Evolutionary conservation across 2,888 invertebrate genomes (phyloP).

Genomic region (Eupithecia exiguata): DNA sequence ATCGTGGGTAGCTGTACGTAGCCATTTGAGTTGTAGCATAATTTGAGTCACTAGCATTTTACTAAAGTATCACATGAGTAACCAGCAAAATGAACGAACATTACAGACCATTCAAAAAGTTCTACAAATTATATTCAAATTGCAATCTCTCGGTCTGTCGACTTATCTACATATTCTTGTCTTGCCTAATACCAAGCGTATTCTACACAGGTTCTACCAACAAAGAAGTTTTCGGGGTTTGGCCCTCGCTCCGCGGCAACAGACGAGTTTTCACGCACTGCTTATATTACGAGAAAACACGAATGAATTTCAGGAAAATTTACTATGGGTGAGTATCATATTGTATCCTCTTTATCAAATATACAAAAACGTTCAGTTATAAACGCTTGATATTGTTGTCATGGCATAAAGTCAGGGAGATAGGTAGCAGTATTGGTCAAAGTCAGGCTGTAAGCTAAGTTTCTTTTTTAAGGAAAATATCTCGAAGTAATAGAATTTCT

Average conservation of each 20-base stretch:
- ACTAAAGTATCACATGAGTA: background rate
- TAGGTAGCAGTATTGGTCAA: background rate
- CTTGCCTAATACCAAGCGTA: constrained; percentile 34
- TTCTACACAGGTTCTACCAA: constrained; percentile 47
- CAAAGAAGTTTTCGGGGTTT: constrained; percentile 47
- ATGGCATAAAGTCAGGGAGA: background rate
- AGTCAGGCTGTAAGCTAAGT: background rate
- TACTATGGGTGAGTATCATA: constrained; percentile 22
- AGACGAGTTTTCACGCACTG: constrained; percentile 49
- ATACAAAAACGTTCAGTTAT: background rate
- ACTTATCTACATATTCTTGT: constrained; percentile 22
- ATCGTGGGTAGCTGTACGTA: too few relatives aligned
- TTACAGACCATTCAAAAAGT: constrained; percentile 21
- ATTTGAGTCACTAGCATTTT: background rate
- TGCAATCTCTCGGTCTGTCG: constrained; percentile 19
- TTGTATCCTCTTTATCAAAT: background rate
- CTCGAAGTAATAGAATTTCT: background rate
- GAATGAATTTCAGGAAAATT: constrained; percentile 13
- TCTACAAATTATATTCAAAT: constrained; percentile 24
- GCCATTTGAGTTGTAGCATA: too few relatives aligned
- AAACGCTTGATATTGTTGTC: background rate
- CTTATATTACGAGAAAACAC: constrained; percentile 45
- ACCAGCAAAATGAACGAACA: background rate
- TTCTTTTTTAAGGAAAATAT: background rate
- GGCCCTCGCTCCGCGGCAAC: constrained; percentile 43